Percentiles rank a stretch among this genome's conserved stretches.
These are phyloP conservation scores for Aleiodes leptofemur DNA, from an alignment of 2,888 invertebrate species.

Conservation along the genomic window DNA sequence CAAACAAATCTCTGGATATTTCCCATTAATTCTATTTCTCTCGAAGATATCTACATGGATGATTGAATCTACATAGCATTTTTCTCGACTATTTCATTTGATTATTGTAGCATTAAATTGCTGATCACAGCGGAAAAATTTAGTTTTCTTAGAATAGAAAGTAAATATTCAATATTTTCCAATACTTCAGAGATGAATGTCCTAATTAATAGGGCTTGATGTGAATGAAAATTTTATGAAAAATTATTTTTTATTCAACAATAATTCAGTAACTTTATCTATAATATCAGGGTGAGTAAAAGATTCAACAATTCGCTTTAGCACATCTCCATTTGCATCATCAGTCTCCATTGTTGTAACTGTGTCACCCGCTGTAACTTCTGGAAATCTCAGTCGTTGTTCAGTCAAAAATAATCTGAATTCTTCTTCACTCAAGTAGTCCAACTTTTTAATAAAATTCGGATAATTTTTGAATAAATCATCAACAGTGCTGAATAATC, in stretches of 20 bases:
- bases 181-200: too few relatives aligned
- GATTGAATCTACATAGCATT: too few relatives aligned
- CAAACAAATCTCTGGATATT: too few relatives aligned
- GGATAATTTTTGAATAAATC: slow-evolving; percentile 60
- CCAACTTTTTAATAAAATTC: slow-evolving; percentile 52
- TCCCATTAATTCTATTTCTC: too few relatives aligned
- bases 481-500: slow-evolving; percentile 53
- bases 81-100: too few relatives aligned
- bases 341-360: slow-evolving; percentile 21
- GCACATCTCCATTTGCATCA: slow-evolving; percentile 37
- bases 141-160: too few relatives aligned
- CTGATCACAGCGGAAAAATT: too few relatives aligned
- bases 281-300: slow-evolving; percentile 81
- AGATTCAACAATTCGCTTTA: slow-evolving; percentile 79
- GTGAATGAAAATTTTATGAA: neutral
- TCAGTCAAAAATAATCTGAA: slow-evolving; percentile 57
- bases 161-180: too few relatives aligned
- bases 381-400: slow-evolving; percentile 59
- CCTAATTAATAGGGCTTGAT: too few relatives aligned
- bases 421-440: slow-evolving; percentile 54
- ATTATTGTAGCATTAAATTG: too few relatives aligned
- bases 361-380: neutral
- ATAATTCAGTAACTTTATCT: slow-evolving; percentile 72
- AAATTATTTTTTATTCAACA: slow-evolving; percentile 55
- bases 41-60: too few relatives aligned